These are phyloP conservation scores for Polyodon spathula DNA, from an alignment of 2,113 vertebrate genomes.

Conservation along the genomic window DNA sequence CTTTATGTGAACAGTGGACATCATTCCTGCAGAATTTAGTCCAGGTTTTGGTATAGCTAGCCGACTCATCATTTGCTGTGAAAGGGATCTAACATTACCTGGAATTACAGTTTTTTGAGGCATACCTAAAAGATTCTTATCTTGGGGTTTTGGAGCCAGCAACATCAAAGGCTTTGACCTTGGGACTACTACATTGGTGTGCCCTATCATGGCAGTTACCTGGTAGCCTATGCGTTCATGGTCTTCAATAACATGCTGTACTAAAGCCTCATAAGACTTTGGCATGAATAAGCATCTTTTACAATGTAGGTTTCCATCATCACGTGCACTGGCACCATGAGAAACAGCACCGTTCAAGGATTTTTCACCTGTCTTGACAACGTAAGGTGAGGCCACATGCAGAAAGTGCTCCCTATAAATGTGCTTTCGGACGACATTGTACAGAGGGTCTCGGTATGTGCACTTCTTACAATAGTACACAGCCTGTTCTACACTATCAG, in stretches of 20 bases:
- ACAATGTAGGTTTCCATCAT: constrained; percentile 83
- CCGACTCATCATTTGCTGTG: constrained; percentile 78
- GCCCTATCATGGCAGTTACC: constrained; percentile 96
- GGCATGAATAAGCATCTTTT: constrained; percentile 96
- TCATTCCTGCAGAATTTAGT: constrained; percentile 71
- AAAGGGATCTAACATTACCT: constrained; percentile 66
- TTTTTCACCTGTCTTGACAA: constrained; percentile 86
- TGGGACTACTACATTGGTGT: constrained; percentile 92
- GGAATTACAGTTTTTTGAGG: constrained; percentile 76
- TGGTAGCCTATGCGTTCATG: constrained; percentile 94
- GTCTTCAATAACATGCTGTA: constrained; percentile 96
- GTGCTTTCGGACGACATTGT: constrained; percentile 97
- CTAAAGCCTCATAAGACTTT: constrained; percentile 90
- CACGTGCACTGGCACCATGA: constrained; percentile 56
- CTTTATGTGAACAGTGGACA: constrained; percentile 76
- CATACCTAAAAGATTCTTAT: constrained; percentile 80
- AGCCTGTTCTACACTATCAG: constrained; percentile 90
- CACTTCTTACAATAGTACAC: constrained; percentile 99
- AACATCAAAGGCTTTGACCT: constrained; percentile 84
- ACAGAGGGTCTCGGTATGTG: constrained; percentile 96
- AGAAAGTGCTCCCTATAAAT: constrained; percentile 99
- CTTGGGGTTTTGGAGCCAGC: constrained; percentile 79
- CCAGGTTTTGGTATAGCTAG: constrained; percentile 81
- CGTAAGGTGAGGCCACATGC: constrained; percentile 88
- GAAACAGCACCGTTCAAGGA: constrained; percentile 73